phyloP scores from a whole-genome alignment of 37 sponge, comb jelly and placozoan species.

The Theonella swinhoei region DNA sequence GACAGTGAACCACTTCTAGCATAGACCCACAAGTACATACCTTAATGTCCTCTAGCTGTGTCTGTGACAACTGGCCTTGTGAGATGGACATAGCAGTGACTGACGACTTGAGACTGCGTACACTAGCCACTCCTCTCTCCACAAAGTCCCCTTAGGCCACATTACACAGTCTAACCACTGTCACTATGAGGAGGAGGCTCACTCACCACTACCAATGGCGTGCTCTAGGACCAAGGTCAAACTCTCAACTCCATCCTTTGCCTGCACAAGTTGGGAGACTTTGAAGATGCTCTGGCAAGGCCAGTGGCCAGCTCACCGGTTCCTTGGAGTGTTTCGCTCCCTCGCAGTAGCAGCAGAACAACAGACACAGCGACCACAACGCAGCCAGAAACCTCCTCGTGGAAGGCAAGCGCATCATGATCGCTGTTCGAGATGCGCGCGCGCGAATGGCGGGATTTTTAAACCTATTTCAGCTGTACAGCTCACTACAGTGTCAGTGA shows the following conservation, averaged over 20 bases:
- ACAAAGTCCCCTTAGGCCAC: not conserved
- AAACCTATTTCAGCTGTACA: not conserved
- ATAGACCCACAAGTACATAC: not conserved
- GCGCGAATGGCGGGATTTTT: not conserved
- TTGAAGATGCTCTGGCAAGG: too few relatives aligned
- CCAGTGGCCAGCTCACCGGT: not conserved
- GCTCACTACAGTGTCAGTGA: too few relatives aligned
- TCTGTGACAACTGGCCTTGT: constrained; percentile 10
- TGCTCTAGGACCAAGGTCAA: constrained; percentile 28
- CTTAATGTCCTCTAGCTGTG: constrained; percentile 2
- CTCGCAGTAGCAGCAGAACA: not conserved
- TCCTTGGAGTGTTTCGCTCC: not conserved
- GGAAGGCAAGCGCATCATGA: not conserved
- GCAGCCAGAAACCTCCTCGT: not conserved
- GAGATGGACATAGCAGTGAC: not conserved
- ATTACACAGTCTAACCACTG: too few relatives aligned
- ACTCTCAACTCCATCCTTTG: not conserved
- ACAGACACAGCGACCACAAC: not conserved
- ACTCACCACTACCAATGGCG: constrained; percentile 31
- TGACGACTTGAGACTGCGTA: constrained; percentile 27
- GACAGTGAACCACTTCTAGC: not conserved
- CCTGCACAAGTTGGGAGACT: not conserved
- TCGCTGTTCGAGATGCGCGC: not conserved
- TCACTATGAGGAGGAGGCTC: too few relatives aligned
- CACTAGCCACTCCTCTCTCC: constrained; percentile 15